Conservation (phyloP, 2,888 invertebrate genomes). For the Tuberolachnus salignus region DNA sequence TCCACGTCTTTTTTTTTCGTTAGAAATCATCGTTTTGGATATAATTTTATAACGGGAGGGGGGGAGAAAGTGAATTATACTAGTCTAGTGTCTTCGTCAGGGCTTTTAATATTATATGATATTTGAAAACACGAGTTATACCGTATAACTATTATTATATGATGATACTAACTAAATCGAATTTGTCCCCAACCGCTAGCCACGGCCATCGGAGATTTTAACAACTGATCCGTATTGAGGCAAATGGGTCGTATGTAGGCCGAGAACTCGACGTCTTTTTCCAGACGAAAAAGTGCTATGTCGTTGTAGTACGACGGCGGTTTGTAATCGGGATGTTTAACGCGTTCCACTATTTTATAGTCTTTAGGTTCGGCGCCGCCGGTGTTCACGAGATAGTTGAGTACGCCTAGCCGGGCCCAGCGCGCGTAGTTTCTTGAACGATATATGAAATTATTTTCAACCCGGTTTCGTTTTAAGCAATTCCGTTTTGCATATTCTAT, state of each 20-base stretch:
- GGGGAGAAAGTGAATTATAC: too few species aligned
- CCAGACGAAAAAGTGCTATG: slow-evolving; percentile 70
- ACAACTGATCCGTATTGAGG: slow-evolving; percentile 62
- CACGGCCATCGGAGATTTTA: slow-evolving; percentile 62
- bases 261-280: slow-evolving; percentile 64
- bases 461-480: too few species aligned
- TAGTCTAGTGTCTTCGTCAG: too few species aligned
- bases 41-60: too few species aligned
- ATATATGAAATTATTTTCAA: neutral
- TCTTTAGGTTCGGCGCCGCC: slow-evolving; percentile 66
- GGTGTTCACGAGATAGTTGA: slow-evolving; percentile 62
- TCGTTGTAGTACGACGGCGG: slow-evolving; percentile 69
- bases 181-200: slow-evolving; percentile 72
- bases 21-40: too few species aligned
- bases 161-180: slow-evolving; percentile 60
- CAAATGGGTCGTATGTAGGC: slow-evolving; percentile 71
- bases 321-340: slow-evolving; percentile 68
- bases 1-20: too few species aligned
- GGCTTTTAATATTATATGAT: too few species aligned
- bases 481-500: too few species aligned
- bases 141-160: too few species aligned
- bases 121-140: too few species aligned
- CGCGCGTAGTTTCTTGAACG: slow-evolving; percentile 62
- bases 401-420: slow-evolving; percentile 55
- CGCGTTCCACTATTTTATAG: slow-evolving; percentile 63